phyloP scores from a whole-genome alignment of 2,113 vertebrate species.

The Gnathonemus echidnorhynchus region DNA sequence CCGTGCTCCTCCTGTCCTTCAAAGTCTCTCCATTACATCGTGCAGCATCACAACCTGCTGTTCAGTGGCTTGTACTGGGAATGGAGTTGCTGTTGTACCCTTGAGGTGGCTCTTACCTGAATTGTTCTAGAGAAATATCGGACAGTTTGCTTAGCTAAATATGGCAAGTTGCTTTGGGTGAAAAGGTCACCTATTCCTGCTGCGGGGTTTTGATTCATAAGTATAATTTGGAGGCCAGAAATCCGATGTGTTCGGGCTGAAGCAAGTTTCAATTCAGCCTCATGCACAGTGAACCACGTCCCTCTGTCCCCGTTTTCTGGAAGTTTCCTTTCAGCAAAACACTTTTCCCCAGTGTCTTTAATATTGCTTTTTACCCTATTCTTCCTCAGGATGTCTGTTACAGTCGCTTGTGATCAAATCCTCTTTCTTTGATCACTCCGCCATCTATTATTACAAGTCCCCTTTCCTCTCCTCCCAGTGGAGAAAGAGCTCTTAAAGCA shows the following conservation, averaged over 20 bases:
- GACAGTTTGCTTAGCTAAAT: neutral
- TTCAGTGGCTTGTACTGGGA: neutral
- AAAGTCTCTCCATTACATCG: neutral
- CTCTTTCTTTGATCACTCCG: neutral
- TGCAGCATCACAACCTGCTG: neutral
- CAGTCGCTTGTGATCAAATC: slow-evolving; percentile 30
- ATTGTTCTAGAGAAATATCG: neutral
- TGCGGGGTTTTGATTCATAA: neutral
- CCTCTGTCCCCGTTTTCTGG: slow-evolving; percentile 19
- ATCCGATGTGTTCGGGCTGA: neutral
- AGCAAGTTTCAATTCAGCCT: neutral
- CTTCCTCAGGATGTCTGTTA: slow-evolving; percentile 62
- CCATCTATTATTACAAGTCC: neutral
- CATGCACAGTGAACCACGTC: slow-evolving; percentile 32
- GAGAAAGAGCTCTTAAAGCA: neutral
- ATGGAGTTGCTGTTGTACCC: neutral
- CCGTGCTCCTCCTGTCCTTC: neutral
- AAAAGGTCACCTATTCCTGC: neutral
- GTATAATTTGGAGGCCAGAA: neutral
- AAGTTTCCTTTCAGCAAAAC: slow-evolving; percentile 48
- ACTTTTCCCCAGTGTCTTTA: slow-evolving; percentile 50
- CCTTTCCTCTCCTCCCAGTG: neutral
- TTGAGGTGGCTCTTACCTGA: neutral
- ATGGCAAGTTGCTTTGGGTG: neutral
- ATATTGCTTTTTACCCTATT: slow-evolving; percentile 47